Conservation (phyloP, 1,140 invertebrate genomes). For the Branchinecta lynchi region DNA sequence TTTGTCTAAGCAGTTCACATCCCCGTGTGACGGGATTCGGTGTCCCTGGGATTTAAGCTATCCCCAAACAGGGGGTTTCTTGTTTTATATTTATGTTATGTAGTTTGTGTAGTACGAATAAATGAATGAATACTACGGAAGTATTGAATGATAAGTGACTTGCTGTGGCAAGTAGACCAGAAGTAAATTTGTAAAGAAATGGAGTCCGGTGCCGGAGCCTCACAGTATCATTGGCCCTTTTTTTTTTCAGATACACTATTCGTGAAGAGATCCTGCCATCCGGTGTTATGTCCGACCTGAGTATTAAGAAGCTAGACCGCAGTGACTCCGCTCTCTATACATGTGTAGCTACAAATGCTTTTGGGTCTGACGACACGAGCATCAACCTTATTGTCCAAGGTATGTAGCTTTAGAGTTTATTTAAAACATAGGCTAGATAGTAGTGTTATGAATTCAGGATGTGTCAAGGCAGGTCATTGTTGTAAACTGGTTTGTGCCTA, state of each 20-base stretch:
- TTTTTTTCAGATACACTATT: slow-evolving; percentile 58
- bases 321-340: slow-evolving; percentile 84
- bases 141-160: too few relatives aligned
- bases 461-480: background rate
- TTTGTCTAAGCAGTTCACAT: too few relatives aligned
- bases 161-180: too few relatives aligned
- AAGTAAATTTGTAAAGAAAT: too few relatives aligned
- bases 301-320: slow-evolving; percentile 72
- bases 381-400: slow-evolving; percentile 91
- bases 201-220: too few relatives aligned
- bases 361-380: slow-evolving; percentile 85
- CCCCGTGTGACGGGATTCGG: too few relatives aligned
- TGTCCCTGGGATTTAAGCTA: too few relatives aligned
- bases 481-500: slow-evolving; percentile 14
- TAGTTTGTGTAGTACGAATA: too few relatives aligned
- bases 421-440: too few relatives aligned
- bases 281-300: slow-evolving; percentile 71
- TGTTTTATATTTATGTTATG: too few relatives aligned
- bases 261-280: slow-evolving; percentile 71
- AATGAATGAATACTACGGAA: too few relatives aligned
- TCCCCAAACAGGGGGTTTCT: too few relatives aligned
- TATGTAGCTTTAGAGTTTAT: slow-evolving; percentile 27
- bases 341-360: slow-evolving; percentile 83
- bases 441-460: slow-evolving; percentile 16
- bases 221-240: slow-evolving; percentile 16